These are phyloP conservation scores for Drosophila flavopinicola DNA, from an alignment of 2,888 invertebrate species.

Conservation along the genomic window DNA sequence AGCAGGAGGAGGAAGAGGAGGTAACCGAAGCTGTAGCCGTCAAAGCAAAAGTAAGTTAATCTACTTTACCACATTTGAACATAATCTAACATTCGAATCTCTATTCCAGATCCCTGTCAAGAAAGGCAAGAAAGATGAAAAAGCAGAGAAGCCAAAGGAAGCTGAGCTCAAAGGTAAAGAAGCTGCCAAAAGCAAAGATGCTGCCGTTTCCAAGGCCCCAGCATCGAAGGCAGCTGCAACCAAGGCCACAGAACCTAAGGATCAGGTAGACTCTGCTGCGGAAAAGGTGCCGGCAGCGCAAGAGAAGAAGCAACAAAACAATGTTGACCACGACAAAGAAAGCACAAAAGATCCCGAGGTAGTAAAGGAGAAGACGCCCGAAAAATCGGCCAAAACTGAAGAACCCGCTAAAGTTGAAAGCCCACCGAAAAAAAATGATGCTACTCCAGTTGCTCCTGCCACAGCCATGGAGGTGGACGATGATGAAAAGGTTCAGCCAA, in stretches of 20 bases:
- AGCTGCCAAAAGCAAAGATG: constrained; percentile 13
- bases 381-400: constrained; percentile 43
- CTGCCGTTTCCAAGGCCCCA: constrained; percentile 14
- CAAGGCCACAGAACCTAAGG: constrained; percentile 33
- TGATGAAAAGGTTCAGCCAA: constrained; percentile 33
- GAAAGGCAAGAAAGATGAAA: constrained; percentile 55
- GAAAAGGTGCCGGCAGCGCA: constrained; percentile 24
- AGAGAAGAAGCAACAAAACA: constrained; percentile 58
- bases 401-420: constrained; percentile 49
- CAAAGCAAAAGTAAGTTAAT: constrained; percentile 46
- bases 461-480: constrained; percentile 61
- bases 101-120: constrained; percentile 49
- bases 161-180: constrained; percentile 27
- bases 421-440: constrained; percentile 44
- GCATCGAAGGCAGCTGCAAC: constrained; percentile 33
- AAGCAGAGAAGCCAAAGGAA: constrained; percentile 43
- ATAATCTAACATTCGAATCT: background rate
- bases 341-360: constrained; percentile 30
- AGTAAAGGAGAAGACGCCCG: constrained; percentile 32
- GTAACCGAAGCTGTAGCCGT: constrained; percentile 31
- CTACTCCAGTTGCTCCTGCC: constrained; percentile 24
- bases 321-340: constrained; percentile 51
- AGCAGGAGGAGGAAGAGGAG: constrained; percentile 7
- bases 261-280: constrained; percentile 56
- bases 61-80: background rate